phyloP scores from a whole-genome alignment of 2,888 invertebrate genomes.

The Marronus borbonicus region DNA sequence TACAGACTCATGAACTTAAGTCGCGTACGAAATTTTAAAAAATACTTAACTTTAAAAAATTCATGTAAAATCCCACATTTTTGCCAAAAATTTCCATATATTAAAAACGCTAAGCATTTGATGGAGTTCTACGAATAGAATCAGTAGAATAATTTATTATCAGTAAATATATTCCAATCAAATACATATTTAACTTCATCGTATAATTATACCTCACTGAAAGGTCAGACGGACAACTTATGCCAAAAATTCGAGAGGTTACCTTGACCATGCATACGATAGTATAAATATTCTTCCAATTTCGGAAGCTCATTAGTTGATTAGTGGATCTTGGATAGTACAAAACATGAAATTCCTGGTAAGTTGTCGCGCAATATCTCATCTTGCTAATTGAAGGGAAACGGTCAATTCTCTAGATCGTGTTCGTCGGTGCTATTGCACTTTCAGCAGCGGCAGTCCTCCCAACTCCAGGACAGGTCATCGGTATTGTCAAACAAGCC shows the following conservation, averaged over 20 bases:
- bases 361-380: background rate
- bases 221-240: constrained; percentile 27
- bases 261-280: constrained; percentile 36
- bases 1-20: too few relatives aligned
- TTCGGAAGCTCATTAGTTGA: constrained; percentile 31
- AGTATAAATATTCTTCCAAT: constrained; percentile 40
- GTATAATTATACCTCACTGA: background rate
- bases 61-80: too few relatives aligned
- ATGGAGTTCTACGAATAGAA: too few relatives aligned
- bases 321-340: constrained; percentile 11
- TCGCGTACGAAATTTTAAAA: too few relatives aligned
- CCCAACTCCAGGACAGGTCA: constrained; percentile 73
- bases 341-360: constrained; percentile 36
- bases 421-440: constrained; percentile 1
- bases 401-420: background rate
- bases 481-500: constrained; percentile 80
- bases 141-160: too few relatives aligned
- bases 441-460: constrained; percentile 32
- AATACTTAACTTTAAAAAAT: too few relatives aligned
- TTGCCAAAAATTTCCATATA: too few relatives aligned
- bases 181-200: background rate
- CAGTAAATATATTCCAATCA: too few relatives aligned
- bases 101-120: too few relatives aligned
- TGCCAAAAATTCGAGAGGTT: constrained; percentile 38
- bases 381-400: background rate